Evolutionary conservation across 2,113 vertebrate species (phyloP).

Genomic region (Thunnus maccoyii): DNA sequence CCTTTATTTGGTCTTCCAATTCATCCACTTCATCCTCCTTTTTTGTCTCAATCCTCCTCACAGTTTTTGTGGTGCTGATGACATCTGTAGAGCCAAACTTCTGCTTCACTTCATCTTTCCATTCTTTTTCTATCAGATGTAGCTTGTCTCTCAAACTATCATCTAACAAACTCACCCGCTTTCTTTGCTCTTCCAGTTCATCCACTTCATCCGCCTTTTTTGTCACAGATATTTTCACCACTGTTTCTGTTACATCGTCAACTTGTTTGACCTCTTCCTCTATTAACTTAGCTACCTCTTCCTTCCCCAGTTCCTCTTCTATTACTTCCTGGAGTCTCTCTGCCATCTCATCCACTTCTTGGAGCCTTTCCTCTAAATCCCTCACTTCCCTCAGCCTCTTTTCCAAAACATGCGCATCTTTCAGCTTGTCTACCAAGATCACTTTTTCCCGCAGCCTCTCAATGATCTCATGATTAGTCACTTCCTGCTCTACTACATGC

Average conservation of each 20-base stretch:
- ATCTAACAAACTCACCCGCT: constrained; percentile 43
- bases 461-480: constrained; percentile 40
- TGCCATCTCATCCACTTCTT: constrained; percentile 66
- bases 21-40: constrained; percentile 64
- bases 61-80: neutral
- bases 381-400: constrained; percentile 69
- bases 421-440: constrained; percentile 53
- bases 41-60: neutral
- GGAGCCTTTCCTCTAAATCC: constrained; percentile 72
- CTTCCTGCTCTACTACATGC: constrained; percentile 24
- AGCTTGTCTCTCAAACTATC: constrained; percentile 58
- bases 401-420: constrained; percentile 61
- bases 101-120: constrained; percentile 42
- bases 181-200: constrained; percentile 72
- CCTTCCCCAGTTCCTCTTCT: constrained; percentile 70
- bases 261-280: constrained; percentile 38
- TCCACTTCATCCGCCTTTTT: constrained; percentile 27
- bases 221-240: constrained; percentile 35
- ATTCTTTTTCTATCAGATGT: constrained; percentile 52
- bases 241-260: constrained; percentile 16
- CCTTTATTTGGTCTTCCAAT: constrained; percentile 74
- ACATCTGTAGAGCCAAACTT: constrained; percentile 16
- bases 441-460: constrained; percentile 50
- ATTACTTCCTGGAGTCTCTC: constrained; percentile 64
- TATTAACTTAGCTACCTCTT: constrained; percentile 62